These are phyloP conservation scores for Busseola fusca DNA, from an alignment of 2,888 invertebrate species.

Conservation along the genomic window DNA sequence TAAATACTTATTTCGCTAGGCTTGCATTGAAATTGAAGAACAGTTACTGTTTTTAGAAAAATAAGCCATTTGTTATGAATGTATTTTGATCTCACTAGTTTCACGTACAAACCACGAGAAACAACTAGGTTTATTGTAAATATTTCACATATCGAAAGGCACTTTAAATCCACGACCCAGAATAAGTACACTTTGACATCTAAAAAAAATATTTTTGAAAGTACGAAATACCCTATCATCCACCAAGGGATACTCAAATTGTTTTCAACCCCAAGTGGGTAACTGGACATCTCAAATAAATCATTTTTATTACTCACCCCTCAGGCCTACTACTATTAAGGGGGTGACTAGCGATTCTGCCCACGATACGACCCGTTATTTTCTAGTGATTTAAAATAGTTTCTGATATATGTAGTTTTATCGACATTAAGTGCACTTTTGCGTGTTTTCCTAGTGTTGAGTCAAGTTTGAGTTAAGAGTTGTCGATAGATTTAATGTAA, in stretches of 20 bases:
- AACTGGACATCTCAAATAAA: constrained; percentile 85
- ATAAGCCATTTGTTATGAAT: neutral
- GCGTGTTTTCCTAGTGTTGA: constrained; percentile 70
- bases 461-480: neutral
- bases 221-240: constrained; percentile 74
- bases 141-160: neutral
- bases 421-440: constrained; percentile 81
- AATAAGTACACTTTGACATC: constrained; percentile 1
- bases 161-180: neutral
- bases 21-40: neutral
- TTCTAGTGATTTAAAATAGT: constrained; percentile 81
- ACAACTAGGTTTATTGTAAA: neutral
- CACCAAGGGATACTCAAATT: constrained; percentile 78
- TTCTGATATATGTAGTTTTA: constrained; percentile 72
- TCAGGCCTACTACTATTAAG: constrained; percentile 69
- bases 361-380: constrained; percentile 68
- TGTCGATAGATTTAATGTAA: constrained; percentile 28
- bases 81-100: neutral
- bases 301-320: constrained; percentile 85
- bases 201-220: constrained; percentile 20
- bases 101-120: neutral
- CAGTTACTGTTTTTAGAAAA: neutral
- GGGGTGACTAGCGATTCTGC: constrained; percentile 79
- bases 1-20: neutral
- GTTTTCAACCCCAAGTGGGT: constrained; percentile 84